Conservation (phyloP, 2,113 vertebrate species). For the Redunca redunca region DNA sequence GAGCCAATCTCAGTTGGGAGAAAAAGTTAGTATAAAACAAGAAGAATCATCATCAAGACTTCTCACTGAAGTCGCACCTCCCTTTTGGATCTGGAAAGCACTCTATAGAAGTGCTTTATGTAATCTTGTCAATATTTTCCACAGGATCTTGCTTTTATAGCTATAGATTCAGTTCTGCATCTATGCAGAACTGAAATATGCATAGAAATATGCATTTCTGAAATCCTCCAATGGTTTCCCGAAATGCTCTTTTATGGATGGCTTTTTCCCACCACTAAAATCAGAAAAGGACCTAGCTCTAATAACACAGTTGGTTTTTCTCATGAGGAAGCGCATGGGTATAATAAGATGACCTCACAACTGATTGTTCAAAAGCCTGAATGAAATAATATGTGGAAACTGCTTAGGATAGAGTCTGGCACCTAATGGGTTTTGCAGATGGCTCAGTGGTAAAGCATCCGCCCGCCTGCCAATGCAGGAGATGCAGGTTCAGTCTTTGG, state of each 20-base stretch:
- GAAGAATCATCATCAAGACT: background rate
- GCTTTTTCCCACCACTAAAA: background rate
- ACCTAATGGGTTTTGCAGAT: background rate
- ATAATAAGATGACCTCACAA: background rate
- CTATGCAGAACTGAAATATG: too few species aligned
- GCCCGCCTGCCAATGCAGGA: background rate
- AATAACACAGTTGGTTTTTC: background rate
- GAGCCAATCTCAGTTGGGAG: background rate
- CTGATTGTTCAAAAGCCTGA: background rate
- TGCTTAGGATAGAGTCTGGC: background rate
- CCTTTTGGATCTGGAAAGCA: background rate
- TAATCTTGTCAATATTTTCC: background rate
- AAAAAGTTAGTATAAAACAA: background rate
- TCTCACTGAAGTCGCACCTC: background rate
- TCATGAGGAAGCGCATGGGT: background rate
- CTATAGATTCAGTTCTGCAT: background rate
- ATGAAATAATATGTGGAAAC: background rate
- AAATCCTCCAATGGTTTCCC: background rate
- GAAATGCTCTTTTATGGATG: background rate
- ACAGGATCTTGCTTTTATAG: background rate
- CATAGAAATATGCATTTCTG: background rate
- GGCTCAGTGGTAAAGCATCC: background rate
- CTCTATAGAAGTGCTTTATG: background rate
- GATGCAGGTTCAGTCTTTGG: background rate
- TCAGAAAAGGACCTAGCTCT: background rate